These are phyloP conservation scores for Chrysemys picta DNA, from an alignment of 2,113 vertebrate species.

Conservation along the genomic window DNA sequence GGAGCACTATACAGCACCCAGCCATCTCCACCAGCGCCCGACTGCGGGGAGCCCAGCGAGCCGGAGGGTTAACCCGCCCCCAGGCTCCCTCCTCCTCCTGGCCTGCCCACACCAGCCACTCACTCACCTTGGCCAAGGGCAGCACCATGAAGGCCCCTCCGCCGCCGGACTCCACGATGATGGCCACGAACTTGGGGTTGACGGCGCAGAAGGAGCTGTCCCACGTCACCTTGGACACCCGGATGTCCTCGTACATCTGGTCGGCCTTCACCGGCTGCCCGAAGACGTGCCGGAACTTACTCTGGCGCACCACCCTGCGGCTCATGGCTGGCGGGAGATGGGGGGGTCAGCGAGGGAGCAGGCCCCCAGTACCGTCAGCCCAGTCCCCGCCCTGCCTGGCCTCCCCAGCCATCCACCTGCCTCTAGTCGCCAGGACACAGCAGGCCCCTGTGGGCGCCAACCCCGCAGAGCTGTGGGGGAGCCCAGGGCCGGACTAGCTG, in stretches of 20 bases:
- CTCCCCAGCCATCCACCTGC: not conserved
- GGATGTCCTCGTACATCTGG: constrained; percentile 96
- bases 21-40: not conserved
- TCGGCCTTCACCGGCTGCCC: constrained; percentile 94
- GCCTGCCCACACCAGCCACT: constrained; percentile 33
- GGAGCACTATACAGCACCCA: not conserved
- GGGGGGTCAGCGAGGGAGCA: not conserved
- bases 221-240: constrained; percentile 97
- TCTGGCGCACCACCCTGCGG: constrained; percentile 97
- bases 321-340: constrained; percentile 85
- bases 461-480: not conserved
- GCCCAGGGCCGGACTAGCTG: not conserved
- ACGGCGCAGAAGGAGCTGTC: constrained; percentile 98
- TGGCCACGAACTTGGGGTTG: constrained; percentile 97
- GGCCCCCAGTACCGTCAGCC: not conserved
- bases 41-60: not conserved
- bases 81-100: too few species aligned
- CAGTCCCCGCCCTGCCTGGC: not conserved
- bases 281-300: constrained; percentile 98
- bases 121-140: constrained; percentile 93
- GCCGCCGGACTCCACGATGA: constrained; percentile 95
- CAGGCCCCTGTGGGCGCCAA: too few species aligned
- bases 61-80: too few species aligned
- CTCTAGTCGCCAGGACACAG: too few species aligned
- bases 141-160: constrained; percentile 94